Conservation (phyloP, 2,113 vertebrate species). For the Anthoscopus minutus region DNA sequence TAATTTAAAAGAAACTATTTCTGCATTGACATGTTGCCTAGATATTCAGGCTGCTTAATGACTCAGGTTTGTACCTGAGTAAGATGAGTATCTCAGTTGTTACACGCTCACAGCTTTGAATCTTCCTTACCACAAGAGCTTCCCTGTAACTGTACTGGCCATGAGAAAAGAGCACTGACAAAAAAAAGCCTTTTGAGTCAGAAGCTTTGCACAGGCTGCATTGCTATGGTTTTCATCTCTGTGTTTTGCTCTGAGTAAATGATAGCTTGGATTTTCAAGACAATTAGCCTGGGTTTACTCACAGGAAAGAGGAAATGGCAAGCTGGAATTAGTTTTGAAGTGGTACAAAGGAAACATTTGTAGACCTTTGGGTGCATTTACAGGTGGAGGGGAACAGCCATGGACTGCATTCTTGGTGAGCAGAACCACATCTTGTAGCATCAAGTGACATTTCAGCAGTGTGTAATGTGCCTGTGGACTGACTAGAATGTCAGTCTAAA, state of each 20-base stretch:
- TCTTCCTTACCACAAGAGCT: not conserved
- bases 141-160: fast-evolving
- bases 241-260: not conserved
- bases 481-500: not conserved
- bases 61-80: not conserved
- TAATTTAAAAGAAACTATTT: not conserved
- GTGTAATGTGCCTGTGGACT: fast-evolving
- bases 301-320: constrained; percentile 3
- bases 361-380: not conserved
- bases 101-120: not conserved
- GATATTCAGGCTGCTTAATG: not conserved
- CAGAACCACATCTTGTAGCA: not conserved
- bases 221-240: not conserved
- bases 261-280: not conserved
- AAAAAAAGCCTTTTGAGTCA: not conserved
- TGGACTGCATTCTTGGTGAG: fast-evolving
- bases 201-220: not conserved
- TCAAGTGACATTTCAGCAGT: too few species aligned
- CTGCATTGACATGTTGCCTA: not conserved
- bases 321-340: not conserved
- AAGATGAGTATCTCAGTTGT: not conserved
- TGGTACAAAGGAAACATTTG: not conserved
- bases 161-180: fast-evolving
- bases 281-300: not conserved
- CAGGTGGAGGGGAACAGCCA: not conserved